Evolutionary conservation across 2,113 vertebrate species (phyloP), one percentile per base, ranked within the genome.

Genomic region (Pseudolaguvia tuberculata): DNA sequence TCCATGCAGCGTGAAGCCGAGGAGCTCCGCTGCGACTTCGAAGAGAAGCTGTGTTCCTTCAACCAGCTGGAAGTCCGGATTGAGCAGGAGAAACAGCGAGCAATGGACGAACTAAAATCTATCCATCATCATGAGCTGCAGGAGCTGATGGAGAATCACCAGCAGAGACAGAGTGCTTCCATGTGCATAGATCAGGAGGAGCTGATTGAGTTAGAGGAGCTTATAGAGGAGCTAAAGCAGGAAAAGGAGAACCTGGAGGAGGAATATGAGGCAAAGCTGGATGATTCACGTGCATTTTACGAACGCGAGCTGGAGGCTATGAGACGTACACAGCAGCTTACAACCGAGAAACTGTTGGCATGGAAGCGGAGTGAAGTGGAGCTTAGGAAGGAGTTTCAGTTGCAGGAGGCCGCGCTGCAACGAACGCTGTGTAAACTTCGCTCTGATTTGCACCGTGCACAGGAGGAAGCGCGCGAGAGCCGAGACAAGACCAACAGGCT

Each of bases 361-460:
- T 96, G 95, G 90, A 97, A 95, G 87, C 91, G 96, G 82, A 98
- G 94, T 10, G 96, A 99, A 89, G 91, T 91, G 2, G 95, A 98
- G 71, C 90, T 99, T 51, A 93, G 93, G 50, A 95, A 93, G 83
- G 96, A 99, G 83, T 97, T 98, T 87, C 95, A 99, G 86, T 91
- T 86, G 8, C 96, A 98, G 87, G 96, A 98, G 80, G 90, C 92
- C 3, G 76, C 91, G 2, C 90, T 99, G 84, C 91, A 94, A 80
- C 94, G 95, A 82, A 94, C 94, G 0, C 86, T 91, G 53, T 87
- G 87, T 58, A 91, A 90, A 74, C 86, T 91, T 76, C 86, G 89
- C 73, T 84, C 85, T 0, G 90, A 91, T 55, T 87, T 91, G 0
- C 95, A 98, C 59, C 94, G 94, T 85, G 94, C 94, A 1, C 95